Percentiles rank a stretch among this genome's conserved stretches.
Conservation (phyloP, 2,113 vertebrate species). For the Etheostoma spectabile region DNA sequence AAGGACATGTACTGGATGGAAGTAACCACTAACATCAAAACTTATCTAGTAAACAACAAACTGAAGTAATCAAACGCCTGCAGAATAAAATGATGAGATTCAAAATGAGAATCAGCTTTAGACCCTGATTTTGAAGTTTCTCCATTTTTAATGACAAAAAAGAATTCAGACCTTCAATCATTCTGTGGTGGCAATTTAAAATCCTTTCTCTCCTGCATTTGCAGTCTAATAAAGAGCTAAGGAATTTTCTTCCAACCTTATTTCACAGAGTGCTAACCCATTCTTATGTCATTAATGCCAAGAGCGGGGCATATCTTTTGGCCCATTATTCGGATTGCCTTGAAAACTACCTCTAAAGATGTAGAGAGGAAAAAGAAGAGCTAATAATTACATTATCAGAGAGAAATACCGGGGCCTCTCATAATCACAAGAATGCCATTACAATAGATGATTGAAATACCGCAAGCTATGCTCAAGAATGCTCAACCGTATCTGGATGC, state of each 20-base stretch:
- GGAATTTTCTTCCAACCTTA: conserved; percentile 24
- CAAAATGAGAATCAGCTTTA: background rate
- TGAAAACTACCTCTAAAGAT: conserved; percentile 42
- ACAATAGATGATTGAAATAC: conserved; percentile 9
- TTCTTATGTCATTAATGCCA: conserved; percentile 43
- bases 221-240: conserved; percentile 6
- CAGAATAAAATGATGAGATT: background rate
- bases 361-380: conserved; percentile 5
- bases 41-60: background rate
- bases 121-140: background rate
- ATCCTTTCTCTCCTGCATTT: background rate
- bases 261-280: conserved; percentile 40
- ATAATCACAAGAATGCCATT: background rate
- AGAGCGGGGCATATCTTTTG: conserved; percentile 23
- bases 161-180: conserved; percentile 23
- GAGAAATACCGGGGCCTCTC: conserved; percentile 3
- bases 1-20: background rate
- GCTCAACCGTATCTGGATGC: background rate
- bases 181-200: conserved; percentile 6
- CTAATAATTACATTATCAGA: conserved; percentile 35
- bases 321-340: conserved; percentile 40
- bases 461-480: background rate
- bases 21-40: background rate
- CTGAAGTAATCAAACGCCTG: background rate
- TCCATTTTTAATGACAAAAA: background rate